These are phyloP conservation scores for Pipistrellus pygmaeus DNA, from an alignment of 2,797 vertebrate genomes.

Conservation along the genomic window DNA sequence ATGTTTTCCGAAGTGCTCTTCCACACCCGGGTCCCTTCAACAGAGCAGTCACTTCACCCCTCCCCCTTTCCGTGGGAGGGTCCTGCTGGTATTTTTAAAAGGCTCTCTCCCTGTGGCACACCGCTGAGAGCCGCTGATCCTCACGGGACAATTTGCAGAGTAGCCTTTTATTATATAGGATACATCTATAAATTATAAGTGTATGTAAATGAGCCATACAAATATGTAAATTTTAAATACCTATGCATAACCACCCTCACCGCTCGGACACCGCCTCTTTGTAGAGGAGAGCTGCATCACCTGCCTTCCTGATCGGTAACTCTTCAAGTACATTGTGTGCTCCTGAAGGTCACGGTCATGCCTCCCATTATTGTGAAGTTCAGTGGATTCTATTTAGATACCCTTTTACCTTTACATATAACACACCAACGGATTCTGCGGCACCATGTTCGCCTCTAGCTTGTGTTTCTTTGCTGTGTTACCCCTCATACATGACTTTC, in stretches of 20 bases:
- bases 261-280: background rate
- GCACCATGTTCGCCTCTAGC: accelerated
- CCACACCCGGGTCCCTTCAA: background rate
- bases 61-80: constrained; percentile 12
- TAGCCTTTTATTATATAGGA: too few species aligned
- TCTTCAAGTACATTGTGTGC: background rate
- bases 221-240: too few species aligned
- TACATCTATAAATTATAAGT: too few species aligned
- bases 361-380: background rate
- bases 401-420: background rate
- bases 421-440: accelerated
- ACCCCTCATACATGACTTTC: background rate
- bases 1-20: background rate
- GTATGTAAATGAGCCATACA: too few species aligned
- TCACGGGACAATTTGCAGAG: background rate
- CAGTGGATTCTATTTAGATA: background rate
- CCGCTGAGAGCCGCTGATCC: constrained; percentile 1
- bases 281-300: background rate
- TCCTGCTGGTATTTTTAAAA: background rate
- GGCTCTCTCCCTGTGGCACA: background rate
- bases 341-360: background rate
- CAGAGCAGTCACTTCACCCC: constrained; percentile 28
- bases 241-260: too few species aligned
- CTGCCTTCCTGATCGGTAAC: background rate
- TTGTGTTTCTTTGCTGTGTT: background rate